phyloP scores from a whole-genome alignment of 2,888 invertebrate genomes.

The Acanthosepion lycidas region DNA sequence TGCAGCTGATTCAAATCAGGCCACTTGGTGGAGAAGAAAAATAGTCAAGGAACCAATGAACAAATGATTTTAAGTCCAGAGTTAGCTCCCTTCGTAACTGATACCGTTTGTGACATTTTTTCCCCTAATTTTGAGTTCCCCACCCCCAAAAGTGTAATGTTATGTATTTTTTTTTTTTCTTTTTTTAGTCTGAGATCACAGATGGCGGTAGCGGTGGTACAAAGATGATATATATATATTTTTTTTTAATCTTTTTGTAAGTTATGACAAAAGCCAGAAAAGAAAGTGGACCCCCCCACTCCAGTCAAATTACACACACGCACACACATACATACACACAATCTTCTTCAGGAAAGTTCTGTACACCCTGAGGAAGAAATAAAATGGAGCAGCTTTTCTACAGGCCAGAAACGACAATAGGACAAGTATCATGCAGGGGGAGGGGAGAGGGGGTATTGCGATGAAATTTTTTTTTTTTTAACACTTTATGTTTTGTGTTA shows the following conservation, averaged over 20 bases:
- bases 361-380: neutral
- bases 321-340: neutral
- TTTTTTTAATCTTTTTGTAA: neutral
- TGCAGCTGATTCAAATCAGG: constrained; percentile 33
- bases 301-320: neutral
- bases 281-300: too few relatives aligned
- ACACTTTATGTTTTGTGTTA: neutral
- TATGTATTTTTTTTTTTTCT: constrained; percentile 13
- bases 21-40: constrained; percentile 33
- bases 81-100: neutral
- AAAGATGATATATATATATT: neutral
- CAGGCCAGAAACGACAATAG: neutral
- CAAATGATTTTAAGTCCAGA: neutral
- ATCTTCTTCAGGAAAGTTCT: neutral
- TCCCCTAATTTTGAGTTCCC: neutral
- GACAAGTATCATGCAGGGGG: neutral
- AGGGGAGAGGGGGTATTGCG: neutral
- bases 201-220: constrained; percentile 33
- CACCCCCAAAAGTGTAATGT: constrained; percentile 25
- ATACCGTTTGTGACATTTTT: constrained; percentile 33
- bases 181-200: constrained; percentile 17
- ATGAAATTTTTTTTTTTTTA: neutral
- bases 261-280: neutral
- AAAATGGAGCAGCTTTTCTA: neutral
- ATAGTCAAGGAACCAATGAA: constrained; percentile 20